Evolutionary conservation across 1,140 invertebrate species (phyloP), one percentile per base, ranked within the genome.

Genomic region (Apocrypta bakeri): DNA sequence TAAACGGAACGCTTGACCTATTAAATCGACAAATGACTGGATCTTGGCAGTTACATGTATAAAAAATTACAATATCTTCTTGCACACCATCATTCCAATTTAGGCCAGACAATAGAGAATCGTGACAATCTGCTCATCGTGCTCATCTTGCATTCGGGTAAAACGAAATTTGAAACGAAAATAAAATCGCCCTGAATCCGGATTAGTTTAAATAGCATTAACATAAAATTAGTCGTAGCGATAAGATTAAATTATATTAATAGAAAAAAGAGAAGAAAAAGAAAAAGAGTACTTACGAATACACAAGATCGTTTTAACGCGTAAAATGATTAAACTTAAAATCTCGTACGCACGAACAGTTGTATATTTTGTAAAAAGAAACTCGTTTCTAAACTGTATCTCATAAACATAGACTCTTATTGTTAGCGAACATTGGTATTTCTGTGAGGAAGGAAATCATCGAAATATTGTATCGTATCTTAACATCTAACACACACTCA

Each of bases 401-500:
- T 56, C 37, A n/a, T 17, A 61, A 61, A 29, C 42, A 71, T 69
- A 21, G 48, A 61, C 63, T 24, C n/a, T 31, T 40, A 25, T 7
- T 66, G 11, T 27, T 68, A 14, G 56, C 40, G 25, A 78, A 40
- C 37, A 37, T 78, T 40, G 76, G n/a, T 24, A 64, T 78, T 31
- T 64, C n/a, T n/a, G 1, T 72, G 33, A 37, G 6, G 21, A 56
- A 1, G 33, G 33, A 71, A 76, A 79, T 75, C 2, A 80, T 68
- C 37, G 27, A 80, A 79, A 66, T 77, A 78, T 77, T 40, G 69
- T 77, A 31, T 74, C 14, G 14, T 64, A 77, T 42, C 69, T 82
- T 79, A 82, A 84, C 25, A 27, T 82, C 69, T 78, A 82, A 68
- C 81, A 84, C 80, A 84, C 76, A 82, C 63, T 77, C 33, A 76